Evolutionary conservation across 2,113 vertebrate genomes (phyloP).

Genomic region (Pachycephala philippinensis): DNA sequence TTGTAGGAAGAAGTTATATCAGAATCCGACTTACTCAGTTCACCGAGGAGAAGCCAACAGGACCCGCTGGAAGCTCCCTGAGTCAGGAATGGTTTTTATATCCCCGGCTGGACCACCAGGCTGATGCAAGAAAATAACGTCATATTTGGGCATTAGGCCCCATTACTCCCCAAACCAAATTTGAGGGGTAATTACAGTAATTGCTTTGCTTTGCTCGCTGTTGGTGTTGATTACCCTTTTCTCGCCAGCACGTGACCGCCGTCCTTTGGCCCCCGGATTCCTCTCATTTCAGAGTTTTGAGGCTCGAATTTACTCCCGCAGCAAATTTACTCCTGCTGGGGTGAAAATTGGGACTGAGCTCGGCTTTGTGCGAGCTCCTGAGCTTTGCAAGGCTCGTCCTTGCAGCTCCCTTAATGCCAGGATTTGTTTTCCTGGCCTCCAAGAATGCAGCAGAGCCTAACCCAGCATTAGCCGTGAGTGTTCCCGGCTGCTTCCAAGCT

Average conservation of each 20-base stretch:
- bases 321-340: accelerated
- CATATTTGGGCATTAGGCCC: slow-evolving; percentile 48
- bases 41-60: slow-evolving; percentile 28
- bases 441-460: background rate
- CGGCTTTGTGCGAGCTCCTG: accelerated
- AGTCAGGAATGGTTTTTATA: slow-evolving; percentile 52
- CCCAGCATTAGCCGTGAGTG: background rate
- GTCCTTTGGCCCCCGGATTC: background rate
- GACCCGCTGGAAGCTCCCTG: slow-evolving; percentile 46
- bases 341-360: accelerated
- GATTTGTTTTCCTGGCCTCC: slow-evolving; percentile 6
- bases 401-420: background rate
- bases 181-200: slow-evolving; percentile 47
- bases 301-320: background rate
- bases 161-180: slow-evolving; percentile 57
- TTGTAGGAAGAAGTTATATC: background rate
- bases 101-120: slow-evolving; percentile 48
- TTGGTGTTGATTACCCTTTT: slow-evolving; percentile 28
- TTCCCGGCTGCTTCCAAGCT: background rate
- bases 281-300: background rate
- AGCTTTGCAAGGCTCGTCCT: background rate
- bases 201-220: slow-evolving; percentile 29
- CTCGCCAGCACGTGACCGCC: background rate
- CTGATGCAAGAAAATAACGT: slow-evolving; percentile 62
- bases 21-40: slow-evolving; percentile 58